These are phyloP conservation scores for Galaxea fascicularis DNA, from an alignment of 92 coral and sea anemone species.

Conservation along the genomic window DNA sequence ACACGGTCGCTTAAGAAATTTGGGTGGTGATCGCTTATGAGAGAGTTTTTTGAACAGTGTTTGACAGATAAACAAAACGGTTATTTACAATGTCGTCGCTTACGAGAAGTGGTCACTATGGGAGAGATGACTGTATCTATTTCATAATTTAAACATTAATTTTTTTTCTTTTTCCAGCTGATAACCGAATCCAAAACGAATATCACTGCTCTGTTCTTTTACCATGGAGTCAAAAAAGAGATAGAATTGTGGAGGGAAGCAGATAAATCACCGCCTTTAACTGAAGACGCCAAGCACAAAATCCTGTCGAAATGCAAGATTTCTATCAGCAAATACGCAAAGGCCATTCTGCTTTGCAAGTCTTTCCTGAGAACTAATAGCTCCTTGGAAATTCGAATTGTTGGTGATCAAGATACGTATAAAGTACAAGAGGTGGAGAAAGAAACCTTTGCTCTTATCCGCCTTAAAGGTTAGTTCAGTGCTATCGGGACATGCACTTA, in stretches of 20 bases:
- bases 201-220: constrained; percentile 69
- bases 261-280: constrained; percentile 17
- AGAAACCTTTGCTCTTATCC: constrained; percentile 70
- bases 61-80: no score
- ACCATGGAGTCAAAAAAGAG: constrained; percentile 70
- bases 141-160: not conserved
- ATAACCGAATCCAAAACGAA: constrained; percentile 46
- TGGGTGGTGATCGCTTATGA: no score
- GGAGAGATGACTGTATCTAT: no score
- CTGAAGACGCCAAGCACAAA: constrained; percentile 25
- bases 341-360: constrained; percentile 67
- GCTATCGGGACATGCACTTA: no score
- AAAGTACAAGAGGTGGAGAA: constrained; percentile 41
- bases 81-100: no score
- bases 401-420: constrained; percentile 56
- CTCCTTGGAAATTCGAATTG: constrained; percentile 70
- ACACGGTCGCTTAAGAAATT: no score
- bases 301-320: constrained; percentile 60
- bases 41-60: no score
- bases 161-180: constrained; percentile 1
- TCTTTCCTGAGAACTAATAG: constrained; percentile 72
- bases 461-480: constrained; percentile 53
- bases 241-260: constrained; percentile 60
- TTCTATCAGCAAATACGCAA: constrained; percentile 65
- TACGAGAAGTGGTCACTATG: no score